Conservation (phyloP, 2,888 invertebrate genomes). For the Galeopsomyia nigrocyanea region DNA sequence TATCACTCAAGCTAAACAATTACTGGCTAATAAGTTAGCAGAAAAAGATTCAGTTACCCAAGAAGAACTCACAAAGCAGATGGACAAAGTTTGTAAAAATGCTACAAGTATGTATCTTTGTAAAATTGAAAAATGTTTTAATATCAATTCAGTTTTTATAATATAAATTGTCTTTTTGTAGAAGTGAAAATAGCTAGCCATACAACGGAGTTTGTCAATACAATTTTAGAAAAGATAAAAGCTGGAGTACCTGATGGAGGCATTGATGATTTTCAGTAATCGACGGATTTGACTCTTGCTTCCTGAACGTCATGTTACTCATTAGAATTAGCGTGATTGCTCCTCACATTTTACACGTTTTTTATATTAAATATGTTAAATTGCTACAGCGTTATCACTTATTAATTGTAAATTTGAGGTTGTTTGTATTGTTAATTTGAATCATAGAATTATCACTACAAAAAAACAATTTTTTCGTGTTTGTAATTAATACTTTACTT, state of each 20-base stretch:
- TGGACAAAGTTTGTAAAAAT: conserved; percentile 78
- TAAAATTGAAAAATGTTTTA: not conserved
- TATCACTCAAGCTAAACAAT: conserved; percentile 82
- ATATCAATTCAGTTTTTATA: not conserved
- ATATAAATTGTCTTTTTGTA: conserved; percentile 61
- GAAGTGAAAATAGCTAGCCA: conserved; percentile 91
- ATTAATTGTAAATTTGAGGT: conserved; percentile 51
- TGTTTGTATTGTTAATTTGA: conserved; percentile 55
- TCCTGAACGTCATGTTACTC: conserved; percentile 13
- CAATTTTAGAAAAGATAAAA: conserved; percentile 88
- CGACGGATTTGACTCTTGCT: conserved; percentile 16
- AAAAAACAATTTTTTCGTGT: conserved; percentile 53
- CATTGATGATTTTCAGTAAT: conserved; percentile 78
- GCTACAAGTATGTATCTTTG: conserved; percentile 76
- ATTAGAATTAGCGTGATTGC: conserved; percentile 10
- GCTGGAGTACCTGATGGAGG: conserved; percentile 84
- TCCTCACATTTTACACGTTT: conserved; percentile 7
- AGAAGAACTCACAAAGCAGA: conserved; percentile 79
- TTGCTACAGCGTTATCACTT: conserved; percentile 13
- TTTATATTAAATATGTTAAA: conserved; percentile 18
- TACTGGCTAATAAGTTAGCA: conserved; percentile 77
- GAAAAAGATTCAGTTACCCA: conserved; percentile 72
- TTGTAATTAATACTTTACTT: conserved; percentile 20
- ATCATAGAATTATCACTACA: conserved; percentile 52
- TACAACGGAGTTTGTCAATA: conserved; percentile 94